phyloP scores from a whole-genome alignment of 2,888 invertebrate genomes.

The Molanna angustata region DNA sequence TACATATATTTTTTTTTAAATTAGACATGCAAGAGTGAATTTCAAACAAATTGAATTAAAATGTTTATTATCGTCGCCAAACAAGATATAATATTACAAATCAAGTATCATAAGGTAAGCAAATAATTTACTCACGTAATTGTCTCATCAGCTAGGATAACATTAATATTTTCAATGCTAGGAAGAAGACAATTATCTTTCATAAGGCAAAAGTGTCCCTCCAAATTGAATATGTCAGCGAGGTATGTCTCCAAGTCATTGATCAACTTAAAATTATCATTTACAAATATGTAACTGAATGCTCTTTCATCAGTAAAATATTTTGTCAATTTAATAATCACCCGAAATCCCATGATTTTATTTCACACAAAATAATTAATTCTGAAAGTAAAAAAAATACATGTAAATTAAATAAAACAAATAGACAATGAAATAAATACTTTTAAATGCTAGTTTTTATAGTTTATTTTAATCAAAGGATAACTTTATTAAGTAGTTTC shows the following conservation, averaged over 20 bases:
- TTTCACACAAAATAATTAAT: no score
- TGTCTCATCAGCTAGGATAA: constrained; percentile 32
- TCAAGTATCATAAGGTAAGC: background rate
- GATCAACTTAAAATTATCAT: constrained; percentile 33
- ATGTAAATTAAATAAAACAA: no score
- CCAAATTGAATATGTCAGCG: constrained; percentile 38
- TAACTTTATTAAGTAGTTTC: no score
- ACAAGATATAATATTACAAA: background rate
- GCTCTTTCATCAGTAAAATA: constrained; percentile 24
- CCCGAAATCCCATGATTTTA: constrained; percentile 18
- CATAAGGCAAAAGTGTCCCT: constrained; percentile 40
- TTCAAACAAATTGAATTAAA: background rate
- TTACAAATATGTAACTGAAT: constrained; percentile 26
- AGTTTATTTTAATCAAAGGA: no score
- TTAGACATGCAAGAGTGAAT: background rate
- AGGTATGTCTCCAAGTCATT: constrained; percentile 40
- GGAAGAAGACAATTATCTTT: constrained; percentile 40
- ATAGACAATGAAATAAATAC: no score
- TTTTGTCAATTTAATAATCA: constrained; percentile 15
- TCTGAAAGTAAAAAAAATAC: no score
- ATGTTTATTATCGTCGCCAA: background rate
- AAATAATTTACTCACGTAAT: constrained; percentile 16
- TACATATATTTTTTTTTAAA: background rate
- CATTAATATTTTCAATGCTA: constrained; percentile 39
- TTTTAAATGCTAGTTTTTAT: no score